Conservation (phyloP, 1,140 invertebrate species). For the Apis florea region DNA sequence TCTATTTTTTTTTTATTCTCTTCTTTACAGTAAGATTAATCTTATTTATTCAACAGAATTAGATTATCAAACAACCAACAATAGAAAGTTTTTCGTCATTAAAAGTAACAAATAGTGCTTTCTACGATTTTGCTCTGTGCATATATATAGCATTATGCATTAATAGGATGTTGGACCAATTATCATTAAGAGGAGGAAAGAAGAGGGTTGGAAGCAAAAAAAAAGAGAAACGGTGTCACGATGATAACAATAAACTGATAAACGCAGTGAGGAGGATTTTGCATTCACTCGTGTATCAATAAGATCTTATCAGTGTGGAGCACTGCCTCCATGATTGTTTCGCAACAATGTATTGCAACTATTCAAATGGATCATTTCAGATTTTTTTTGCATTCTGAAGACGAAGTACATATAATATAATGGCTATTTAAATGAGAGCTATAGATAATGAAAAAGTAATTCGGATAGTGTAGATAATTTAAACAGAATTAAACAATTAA, state of each 20-base stretch:
- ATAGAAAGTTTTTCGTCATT: no score
- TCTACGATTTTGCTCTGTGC: neutral
- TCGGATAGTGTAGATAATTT: no score
- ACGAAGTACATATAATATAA: neutral
- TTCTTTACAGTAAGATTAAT: no score
- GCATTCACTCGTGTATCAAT: conserved; percentile 23
- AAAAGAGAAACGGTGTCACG: neutral
- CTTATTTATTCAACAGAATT: no score
- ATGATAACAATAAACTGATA: conserved; percentile 32
- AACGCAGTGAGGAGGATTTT: conserved; percentile 4
- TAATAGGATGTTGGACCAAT: neutral
- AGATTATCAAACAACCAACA: neutral
- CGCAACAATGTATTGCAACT: no score
- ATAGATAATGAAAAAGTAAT: no score
- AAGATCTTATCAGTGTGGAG: conserved; percentile 25
- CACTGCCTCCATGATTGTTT: neutral
- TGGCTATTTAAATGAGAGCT: no score
- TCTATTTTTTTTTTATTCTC: no score
- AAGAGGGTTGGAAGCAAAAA: no score
- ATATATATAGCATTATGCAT: no score
- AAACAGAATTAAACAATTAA: no score
- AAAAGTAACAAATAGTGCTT: neutral
- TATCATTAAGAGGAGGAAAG: neutral
- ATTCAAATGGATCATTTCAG: neutral
- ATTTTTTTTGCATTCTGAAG: neutral